Evolutionary conservation across 1,140 invertebrate species (phyloP).

Genomic region (Bombus terrestris): DNA sequence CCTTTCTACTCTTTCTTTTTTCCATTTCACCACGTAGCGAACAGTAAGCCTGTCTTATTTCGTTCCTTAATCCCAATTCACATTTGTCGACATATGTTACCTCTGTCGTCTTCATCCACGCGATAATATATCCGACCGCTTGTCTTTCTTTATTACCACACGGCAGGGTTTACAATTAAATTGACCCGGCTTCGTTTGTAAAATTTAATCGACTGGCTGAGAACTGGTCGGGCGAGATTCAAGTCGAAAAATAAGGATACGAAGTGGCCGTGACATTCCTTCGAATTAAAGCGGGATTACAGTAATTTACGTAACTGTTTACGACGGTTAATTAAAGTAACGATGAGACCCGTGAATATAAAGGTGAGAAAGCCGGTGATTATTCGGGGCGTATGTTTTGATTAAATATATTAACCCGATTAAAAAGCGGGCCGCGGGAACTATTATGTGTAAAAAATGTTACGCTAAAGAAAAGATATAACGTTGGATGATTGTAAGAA

Average conservation of each 20-base stretch:
- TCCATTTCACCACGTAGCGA: background rate
- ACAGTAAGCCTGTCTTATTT: constrained; percentile 3
- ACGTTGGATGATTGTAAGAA: no score
- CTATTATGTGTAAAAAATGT: background rate
- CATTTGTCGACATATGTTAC: constrained; percentile 27
- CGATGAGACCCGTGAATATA: background rate
- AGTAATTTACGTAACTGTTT: constrained; percentile 1
- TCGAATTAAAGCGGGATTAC: background rate
- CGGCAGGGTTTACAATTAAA: constrained; percentile 9
- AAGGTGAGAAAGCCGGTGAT: background rate
- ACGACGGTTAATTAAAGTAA: background rate
- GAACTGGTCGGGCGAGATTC: background rate
- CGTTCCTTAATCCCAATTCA: constrained; percentile 38
- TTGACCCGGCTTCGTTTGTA: background rate
- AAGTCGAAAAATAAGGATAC: background rate
- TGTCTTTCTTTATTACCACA: constrained; percentile 6
- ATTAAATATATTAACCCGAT: background rate
- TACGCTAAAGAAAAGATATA: background rate
- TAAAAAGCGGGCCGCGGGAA: no score
- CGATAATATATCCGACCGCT: background rate
- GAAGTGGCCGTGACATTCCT: background rate
- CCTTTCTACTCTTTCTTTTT: background rate
- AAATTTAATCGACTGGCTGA: constrained; percentile 13
- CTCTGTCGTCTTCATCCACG: constrained; percentile 1
- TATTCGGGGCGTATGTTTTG: background rate